Evolutionary conservation across 2,888 invertebrate genomes (phyloP), one percentile per base, ranked within the genome.

Genomic region (Psylliodes chrysocephalus): DNA sequence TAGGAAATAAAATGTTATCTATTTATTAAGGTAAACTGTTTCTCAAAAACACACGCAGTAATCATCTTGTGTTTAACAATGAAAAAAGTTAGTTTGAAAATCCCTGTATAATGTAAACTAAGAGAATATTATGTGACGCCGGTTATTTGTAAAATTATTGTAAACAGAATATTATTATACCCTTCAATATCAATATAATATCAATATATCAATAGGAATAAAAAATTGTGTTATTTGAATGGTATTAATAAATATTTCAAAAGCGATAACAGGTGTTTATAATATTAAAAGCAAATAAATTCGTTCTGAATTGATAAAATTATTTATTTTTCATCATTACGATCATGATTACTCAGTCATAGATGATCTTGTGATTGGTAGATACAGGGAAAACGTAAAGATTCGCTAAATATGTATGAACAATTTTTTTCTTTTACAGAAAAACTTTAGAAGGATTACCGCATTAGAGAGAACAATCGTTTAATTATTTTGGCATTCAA

Each of bases 181-280:
- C 53, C 63, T 61, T 64, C 67, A 63, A 54, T 42, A 42, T 42
- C 42, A 40, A 62, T 67, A 54, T 68, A 63, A 54, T 42, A 42
- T 42, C 42, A 40, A 62, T 67, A 54, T 68, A 66, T 68, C 68
- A 66, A 66, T 63, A 66, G 40, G 64, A 66, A 63, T 64, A 61
- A 60, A 64, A 68, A 66, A 66, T n/a, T 67, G 40, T 62, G 63
- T 62, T 75, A 76, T 75, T 77, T 75, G 71, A 75, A 77, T 76
- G 70, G 71, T 67, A 72, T 71, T 73, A 74, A 75, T 73, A 73
- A 71, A 71, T 65, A 74, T 76, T 77, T 73, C 73, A 72, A 76
- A 75, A 75, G 70, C 71, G 49, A 77, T 77, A 76, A 75, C 77
- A 78, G 77, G 77, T 78, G 77, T 74, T 75, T 74, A 71, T 73